Conservation (phyloP, 2,888 invertebrate species). For the Torymus tubicola region DNA sequence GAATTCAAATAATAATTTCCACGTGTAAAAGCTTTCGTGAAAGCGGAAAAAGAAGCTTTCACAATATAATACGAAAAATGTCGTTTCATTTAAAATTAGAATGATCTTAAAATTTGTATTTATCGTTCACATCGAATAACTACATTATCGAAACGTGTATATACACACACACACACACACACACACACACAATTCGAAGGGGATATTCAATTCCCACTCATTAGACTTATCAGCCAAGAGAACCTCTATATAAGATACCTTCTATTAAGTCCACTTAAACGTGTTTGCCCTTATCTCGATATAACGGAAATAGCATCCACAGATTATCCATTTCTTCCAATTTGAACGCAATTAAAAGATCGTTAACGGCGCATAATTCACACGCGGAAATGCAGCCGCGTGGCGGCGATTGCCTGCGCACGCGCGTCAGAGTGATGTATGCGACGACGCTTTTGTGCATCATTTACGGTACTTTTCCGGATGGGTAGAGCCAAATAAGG, state of each 20-base stretch:
- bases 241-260: background rate
- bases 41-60: background rate
- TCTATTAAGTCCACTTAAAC: conserved; percentile 8
- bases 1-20: conserved; percentile 22
- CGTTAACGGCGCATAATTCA: background rate
- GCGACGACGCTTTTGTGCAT: conserved; percentile 14
- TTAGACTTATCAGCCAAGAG: too few relatives aligned
- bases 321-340: background rate
- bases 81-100: too few relatives aligned
- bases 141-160: too few relatives aligned
- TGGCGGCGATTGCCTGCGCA: too few relatives aligned
- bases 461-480: conserved; percentile 47
- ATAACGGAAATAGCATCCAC: conserved; percentile 5
- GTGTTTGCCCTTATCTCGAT: background rate
- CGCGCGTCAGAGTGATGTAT: background rate
- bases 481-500: conserved; percentile 34
- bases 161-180: too few relatives aligned
- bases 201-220: too few relatives aligned
- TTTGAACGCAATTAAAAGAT: conserved; percentile 17
- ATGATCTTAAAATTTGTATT: too few relatives aligned
- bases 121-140: too few relatives aligned
- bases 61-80: background rate
- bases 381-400: background rate
- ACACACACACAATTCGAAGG: too few relatives aligned
- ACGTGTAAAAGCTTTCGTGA: conserved; percentile 15